Percentiles rank a stretch among this genome's conserved stretches.
phyloP scores from a whole-genome alignment of 2,797 vertebrate genomes.

The Linurgus olivaceus region DNA sequence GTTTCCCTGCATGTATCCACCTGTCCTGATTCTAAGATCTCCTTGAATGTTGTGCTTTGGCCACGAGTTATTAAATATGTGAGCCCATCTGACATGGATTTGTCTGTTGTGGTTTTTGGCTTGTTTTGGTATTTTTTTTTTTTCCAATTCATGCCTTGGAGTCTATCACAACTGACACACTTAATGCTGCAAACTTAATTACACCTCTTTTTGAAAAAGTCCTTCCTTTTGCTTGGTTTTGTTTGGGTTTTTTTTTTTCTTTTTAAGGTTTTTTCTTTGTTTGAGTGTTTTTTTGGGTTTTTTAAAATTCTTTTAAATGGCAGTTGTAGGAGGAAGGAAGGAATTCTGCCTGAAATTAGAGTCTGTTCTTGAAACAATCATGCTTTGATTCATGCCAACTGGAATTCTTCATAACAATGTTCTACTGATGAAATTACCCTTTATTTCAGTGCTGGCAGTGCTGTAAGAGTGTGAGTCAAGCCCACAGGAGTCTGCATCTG shows the following conservation, averaged over 20 bases:
- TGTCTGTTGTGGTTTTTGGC: rapidly evolving
- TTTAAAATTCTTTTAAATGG: background rate
- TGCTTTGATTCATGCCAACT: background rate
- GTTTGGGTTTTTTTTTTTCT: rapidly evolving
- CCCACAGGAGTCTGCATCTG: background rate
- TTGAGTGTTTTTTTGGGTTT: rapidly evolving
- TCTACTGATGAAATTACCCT: background rate
- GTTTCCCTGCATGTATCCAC: background rate
- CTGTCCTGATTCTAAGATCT: background rate
- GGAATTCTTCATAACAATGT: background rate
- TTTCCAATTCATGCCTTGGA: background rate
- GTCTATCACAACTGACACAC: background rate
- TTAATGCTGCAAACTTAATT: background rate
- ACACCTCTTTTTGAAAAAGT: background rate
- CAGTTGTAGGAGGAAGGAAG: background rate
- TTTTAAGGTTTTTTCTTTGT: too few relatives aligned
- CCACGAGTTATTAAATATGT: background rate
- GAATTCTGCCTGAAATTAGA: slow-evolving; percentile 1
- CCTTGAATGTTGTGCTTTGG: background rate
- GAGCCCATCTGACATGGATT: background rate
- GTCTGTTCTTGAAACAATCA: background rate
- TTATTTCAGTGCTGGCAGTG: background rate
- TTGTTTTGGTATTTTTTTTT: background rate
- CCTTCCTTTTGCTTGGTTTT: background rate
- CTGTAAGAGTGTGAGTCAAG: background rate